Evolutionary conservation across 2,888 invertebrate genomes (phyloP).

Genomic region (Athrips mouffetella): DNA sequence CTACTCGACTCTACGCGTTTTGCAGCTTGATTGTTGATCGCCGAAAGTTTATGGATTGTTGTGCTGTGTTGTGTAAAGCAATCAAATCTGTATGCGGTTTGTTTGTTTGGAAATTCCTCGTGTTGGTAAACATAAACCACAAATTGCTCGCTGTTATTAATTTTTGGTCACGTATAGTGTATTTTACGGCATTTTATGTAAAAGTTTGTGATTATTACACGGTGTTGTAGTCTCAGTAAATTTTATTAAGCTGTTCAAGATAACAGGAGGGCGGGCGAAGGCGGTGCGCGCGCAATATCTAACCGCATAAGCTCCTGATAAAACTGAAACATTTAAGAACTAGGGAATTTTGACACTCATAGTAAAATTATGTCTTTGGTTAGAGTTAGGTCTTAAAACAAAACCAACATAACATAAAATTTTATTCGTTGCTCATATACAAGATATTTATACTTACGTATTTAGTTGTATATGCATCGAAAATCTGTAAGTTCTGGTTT

Average conservation of each 20-base stretch:
- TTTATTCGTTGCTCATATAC: too few species aligned
- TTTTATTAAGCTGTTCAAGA: not conserved
- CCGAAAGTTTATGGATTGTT: conserved; percentile 20
- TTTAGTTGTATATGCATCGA: too few species aligned
- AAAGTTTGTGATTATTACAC: conserved; percentile 5
- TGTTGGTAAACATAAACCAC: conserved; percentile 16
- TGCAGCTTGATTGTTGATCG: conserved; percentile 11
- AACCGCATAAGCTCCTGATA: conserved; percentile 11
- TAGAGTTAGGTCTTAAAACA: too few species aligned
- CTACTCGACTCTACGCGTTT: conserved; percentile 14
- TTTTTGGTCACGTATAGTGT: not conserved
- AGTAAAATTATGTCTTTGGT: too few species aligned
- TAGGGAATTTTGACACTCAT: conserved; percentile 9
- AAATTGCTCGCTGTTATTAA: conserved; percentile 8
- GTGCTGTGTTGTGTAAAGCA: conserved; percentile 27
- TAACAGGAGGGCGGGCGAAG: conserved; percentile 18
- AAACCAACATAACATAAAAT: too few species aligned
- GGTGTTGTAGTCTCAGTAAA: not conserved
- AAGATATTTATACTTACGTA: too few species aligned
- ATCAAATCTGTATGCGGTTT: conserved; percentile 32
- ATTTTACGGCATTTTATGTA: conserved; percentile 7
- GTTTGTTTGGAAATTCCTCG: conserved; percentile 32
- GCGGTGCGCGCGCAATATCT: conserved; percentile 13
- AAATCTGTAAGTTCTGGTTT: too few species aligned
- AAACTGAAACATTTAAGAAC: conserved; percentile 11